Base-by-base conservation (phyloP, 2,113 vertebrate species). In the Trichechus manatus region DNA sequence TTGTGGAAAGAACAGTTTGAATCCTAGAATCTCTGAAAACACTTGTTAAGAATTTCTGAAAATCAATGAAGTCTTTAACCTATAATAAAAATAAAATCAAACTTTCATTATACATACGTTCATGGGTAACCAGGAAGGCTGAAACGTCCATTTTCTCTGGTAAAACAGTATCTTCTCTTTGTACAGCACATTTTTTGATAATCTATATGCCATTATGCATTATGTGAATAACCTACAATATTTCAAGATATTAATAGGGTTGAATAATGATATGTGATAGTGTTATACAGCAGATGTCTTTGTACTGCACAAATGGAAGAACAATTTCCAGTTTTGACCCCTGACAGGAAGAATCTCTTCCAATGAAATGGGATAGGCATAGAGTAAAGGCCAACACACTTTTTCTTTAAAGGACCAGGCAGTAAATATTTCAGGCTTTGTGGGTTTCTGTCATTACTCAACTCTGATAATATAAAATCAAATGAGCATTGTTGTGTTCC, bases 161-260 rank as follows among this genome's bases (percentile, higher is more conserved):
- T 78, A 83, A 93, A 42, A 63, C 20, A 89, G 14, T 92, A 68
- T 75, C n/a, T 93, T 94, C 44, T 82, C 22, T 89, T 75, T 96
- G 31, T 74, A n/a, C 7, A 9, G 13, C 9, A 56, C 29, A 25
- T 82, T 44, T 83, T 88, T 79, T 29, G 7, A 4, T 70, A 64
- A 72, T 86, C 10, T 44, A 29, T 89, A 75, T 82, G 36, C n/a
- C 81, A 27, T 61, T 75, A 6, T 53, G 14, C 56, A 64, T 77
- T 66, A 23, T 36, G n/a, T 50, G 83, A 91, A 87, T 42, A 72
- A 87, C n/a, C 31, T 84, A 36, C 56, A 72, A 44, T 59, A 83
- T 77, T 15, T 42, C 11, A 75, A 20, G 78, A 74, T 83, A 61
- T 19, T 31, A 50, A 56, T 47, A 39, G 63, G 9, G 1, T 94